Base-by-base conservation (phyloP, 2,888 invertebrate species). In the Sarcophaga subvicina region DNA sequence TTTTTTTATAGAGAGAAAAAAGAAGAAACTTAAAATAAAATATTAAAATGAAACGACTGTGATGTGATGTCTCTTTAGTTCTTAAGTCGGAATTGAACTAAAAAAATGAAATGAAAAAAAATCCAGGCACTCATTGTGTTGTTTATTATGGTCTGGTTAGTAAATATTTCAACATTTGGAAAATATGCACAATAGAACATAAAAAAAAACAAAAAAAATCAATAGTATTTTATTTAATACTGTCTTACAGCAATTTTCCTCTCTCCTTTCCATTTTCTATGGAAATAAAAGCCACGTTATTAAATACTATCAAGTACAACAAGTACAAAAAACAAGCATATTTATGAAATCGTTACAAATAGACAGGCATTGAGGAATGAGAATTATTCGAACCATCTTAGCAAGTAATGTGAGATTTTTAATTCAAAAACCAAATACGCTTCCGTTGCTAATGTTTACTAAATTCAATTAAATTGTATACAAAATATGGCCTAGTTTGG, bases 71-170 rank as follows among this genome's bases (percentile, higher is more conserved):
- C 76, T 84, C 72, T 84, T 79, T 76, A 63, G 84, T 76, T 87
- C 75, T 75, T 75, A 84, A 87, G 87, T 82, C 84, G 81, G 87
- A 87, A 84, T 87, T 84, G 84, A 82, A 87, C 87, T 87, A 79
- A 87, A 84, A 37, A 37, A 37, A 37, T 37, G 3, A 37, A 37
- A 37, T 37, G 37, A 37, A 37, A 37, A 37, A 86, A 71, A 80
- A 10, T 60, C 25, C 25, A 20, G 71, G 49, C 25, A 20, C 66
- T 47, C 75, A 71, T 71, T 71, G 64, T 70, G 20, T 60, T 70
- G 37, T 37, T 37, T 37, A 37, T 37, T 60, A 37, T 81, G 78
- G 78, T 64, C 49, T 81, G 78, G 78, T 64, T 67, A 79, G 49
- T 82, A 79, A 75, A 37, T 37, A 37, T 79, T 81, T 37, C 27